Conservation (phyloP, 2,797 vertebrate species). For the Tokudaia tokunoshimensis region DNA sequence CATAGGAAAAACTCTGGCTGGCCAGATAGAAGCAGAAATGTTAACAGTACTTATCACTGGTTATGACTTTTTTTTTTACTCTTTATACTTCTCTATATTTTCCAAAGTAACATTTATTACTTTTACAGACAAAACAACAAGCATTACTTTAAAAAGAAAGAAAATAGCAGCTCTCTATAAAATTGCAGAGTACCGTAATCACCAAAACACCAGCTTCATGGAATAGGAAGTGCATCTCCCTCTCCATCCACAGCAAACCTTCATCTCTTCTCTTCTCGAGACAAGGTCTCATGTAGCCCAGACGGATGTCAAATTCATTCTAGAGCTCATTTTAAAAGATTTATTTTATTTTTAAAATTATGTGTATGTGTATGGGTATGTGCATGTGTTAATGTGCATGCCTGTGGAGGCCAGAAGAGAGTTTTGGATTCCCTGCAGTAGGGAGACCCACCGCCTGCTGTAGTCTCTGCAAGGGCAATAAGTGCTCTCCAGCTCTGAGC, state of each 20-base stretch:
- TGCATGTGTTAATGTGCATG: background rate
- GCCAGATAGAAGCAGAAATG: conserved; percentile 64
- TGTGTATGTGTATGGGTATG: background rate
- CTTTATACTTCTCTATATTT: conserved; percentile 66
- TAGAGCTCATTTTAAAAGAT: background rate
- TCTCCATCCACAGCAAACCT: background rate
- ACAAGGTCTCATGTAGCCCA: background rate
- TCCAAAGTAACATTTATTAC: conserved; percentile 65
- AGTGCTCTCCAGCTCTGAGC: background rate
- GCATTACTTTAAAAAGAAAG: conserved; percentile 66
- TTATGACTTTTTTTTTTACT: conserved; percentile 61
- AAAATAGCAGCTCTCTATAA: conserved; percentile 70
- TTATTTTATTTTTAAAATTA: background rate
- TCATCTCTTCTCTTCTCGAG: conserved; percentile 29
- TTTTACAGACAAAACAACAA: conserved; percentile 69
- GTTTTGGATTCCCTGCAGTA: background rate
- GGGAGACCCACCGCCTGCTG: background rate
- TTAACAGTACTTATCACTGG: conserved; percentile 61
- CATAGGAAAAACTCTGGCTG: conserved; percentile 56
- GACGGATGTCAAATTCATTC: background rate
- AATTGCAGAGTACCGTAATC: conserved; percentile 59
- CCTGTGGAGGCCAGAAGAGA: background rate
- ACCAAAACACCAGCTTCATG: conserved; percentile 53
- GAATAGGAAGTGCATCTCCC: conserved; percentile 38
- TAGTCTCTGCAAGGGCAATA: background rate